Percentiles rank a stretch among this genome's conserved stretches.
These are phyloP conservation scores for Silurus asotus DNA, from an alignment of 2,113 vertebrate species.

Conservation along the genomic window DNA sequence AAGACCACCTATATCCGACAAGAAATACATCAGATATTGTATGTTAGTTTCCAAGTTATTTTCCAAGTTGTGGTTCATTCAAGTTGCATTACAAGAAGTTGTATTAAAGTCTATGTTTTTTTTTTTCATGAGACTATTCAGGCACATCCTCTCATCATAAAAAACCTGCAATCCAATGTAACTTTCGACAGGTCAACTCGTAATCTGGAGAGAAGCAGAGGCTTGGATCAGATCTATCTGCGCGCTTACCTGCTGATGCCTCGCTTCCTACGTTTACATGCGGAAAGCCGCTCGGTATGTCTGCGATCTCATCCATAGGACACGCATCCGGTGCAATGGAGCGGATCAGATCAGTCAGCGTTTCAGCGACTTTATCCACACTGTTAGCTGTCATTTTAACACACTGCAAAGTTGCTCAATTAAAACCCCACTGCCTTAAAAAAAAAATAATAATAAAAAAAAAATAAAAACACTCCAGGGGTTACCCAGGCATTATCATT, in stretches of 20 bases:
- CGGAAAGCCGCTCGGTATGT: conserved; percentile 72
- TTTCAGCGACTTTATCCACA: conserved; percentile 78
- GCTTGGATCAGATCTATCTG: background rate
- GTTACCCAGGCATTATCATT: background rate
- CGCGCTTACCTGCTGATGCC: conserved; percentile 77
- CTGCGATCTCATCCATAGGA: conserved; percentile 71
- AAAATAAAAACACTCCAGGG: no score
- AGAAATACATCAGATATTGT: background rate
- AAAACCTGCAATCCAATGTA: background rate
- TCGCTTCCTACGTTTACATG: conserved; percentile 76
- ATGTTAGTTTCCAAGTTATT: background rate
- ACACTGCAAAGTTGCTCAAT: conserved; percentile 33
- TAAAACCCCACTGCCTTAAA: no score
- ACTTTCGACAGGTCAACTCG: background rate
- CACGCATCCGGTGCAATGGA: conserved; percentile 74
- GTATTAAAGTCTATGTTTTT: background rate
- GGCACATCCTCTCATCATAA: background rate
- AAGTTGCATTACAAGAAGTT: background rate
- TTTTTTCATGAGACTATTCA: background rate
- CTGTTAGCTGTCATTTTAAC: conserved; percentile 80
- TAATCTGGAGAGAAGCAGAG: background rate
- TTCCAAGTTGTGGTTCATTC: background rate
- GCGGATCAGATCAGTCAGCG: conserved; percentile 74
- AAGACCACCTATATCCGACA: conserved; percentile 71
- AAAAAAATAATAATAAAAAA: no score